Percentiles rank a stretch among this genome's conserved stretches.
phyloP scores from a whole-genome alignment of 2,888 invertebrate genomes.

The Spilarctia lutea region DNA sequence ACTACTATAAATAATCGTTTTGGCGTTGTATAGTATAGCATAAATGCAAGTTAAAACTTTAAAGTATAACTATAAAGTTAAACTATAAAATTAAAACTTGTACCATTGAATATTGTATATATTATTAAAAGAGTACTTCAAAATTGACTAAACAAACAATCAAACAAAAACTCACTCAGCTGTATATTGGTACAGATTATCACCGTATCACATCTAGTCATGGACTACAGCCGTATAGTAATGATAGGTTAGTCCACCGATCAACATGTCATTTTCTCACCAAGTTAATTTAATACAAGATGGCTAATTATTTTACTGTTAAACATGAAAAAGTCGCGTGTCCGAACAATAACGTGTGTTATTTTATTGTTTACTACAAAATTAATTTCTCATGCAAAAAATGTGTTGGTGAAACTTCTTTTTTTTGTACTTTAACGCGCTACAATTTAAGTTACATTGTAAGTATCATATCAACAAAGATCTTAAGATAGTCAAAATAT shows the following conservation, averaged over 20 bases:
- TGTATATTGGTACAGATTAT: constrained; percentile 12
- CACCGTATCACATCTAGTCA: constrained; percentile 63
- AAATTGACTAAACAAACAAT: not conserved
- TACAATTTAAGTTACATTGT: not conserved
- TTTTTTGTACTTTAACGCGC: not conserved
- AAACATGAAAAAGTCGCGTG: constrained; percentile 55
- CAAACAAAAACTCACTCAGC: not conserved
- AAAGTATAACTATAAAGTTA: not conserved
- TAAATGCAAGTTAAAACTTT: too few relatives aligned
- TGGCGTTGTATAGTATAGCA: too few relatives aligned
- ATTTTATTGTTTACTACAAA: constrained; percentile 41
- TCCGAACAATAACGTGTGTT: constrained; percentile 47
- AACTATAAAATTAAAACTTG: too few relatives aligned
- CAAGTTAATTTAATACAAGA: constrained; percentile 77
- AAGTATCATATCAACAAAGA: not conserved
- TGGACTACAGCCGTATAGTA: constrained; percentile 55
- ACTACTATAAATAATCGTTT: too few relatives aligned
- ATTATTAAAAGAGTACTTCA: too few relatives aligned
- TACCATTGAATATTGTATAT: too few relatives aligned
- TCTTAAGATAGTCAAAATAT: not conserved
- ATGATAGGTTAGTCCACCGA: constrained; percentile 67
- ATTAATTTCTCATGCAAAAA: not conserved
- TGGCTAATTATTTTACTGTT: constrained; percentile 71
- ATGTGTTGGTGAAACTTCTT: not conserved
- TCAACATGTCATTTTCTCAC: constrained; percentile 82